Conservation (phyloP, 2,113 vertebrate genomes). For the Neogobius melanostomus region DNA sequence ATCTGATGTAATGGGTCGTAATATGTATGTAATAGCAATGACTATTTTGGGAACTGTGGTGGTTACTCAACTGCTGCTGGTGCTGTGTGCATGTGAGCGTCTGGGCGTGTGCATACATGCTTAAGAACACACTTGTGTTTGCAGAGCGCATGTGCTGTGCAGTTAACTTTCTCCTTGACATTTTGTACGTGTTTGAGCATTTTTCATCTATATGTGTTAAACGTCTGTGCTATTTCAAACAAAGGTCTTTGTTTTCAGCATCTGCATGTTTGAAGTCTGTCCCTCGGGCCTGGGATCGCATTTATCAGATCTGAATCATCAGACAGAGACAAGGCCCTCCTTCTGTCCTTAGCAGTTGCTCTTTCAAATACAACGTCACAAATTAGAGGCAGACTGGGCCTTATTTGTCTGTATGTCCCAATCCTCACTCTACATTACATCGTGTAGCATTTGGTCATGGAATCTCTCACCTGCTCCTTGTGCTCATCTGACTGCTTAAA, state of each 20-base stretch:
- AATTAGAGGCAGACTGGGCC: slow-evolving; percentile 6
- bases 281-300: slow-evolving; percentile 59
- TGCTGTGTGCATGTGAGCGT: slow-evolving; percentile 28
- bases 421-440: not conserved
- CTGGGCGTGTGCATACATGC: slow-evolving; percentile 50
- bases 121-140: slow-evolving; percentile 47
- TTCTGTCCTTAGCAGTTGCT: not conserved
- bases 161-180: slow-evolving; percentile 37
- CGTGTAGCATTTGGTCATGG: not conserved
- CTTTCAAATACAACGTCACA: not conserved
- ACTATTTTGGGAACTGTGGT: slow-evolving; percentile 59
- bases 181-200: not conserved
- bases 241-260: not conserved
- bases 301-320: slow-evolving; percentile 69
- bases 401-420: not conserved
- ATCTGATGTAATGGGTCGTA: slow-evolving; percentile 66
- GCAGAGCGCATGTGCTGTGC: slow-evolving; percentile 30
- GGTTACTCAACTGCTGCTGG: slow-evolving; percentile 34
- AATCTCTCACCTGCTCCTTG: slow-evolving; percentile 4
- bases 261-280: slow-evolving; percentile 36
- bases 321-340: slow-evolving; percentile 44
- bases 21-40: slow-evolving; percentile 52
- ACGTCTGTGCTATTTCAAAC: not conserved
- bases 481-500: slow-evolving; percentile 20
- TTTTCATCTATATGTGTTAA: slow-evolving; percentile 18